Percentiles rank a stretch among this genome's conserved stretches.
Evolutionary conservation across 2,113 vertebrate genomes (phyloP).

Genomic region (Cathartes aura): DNA sequence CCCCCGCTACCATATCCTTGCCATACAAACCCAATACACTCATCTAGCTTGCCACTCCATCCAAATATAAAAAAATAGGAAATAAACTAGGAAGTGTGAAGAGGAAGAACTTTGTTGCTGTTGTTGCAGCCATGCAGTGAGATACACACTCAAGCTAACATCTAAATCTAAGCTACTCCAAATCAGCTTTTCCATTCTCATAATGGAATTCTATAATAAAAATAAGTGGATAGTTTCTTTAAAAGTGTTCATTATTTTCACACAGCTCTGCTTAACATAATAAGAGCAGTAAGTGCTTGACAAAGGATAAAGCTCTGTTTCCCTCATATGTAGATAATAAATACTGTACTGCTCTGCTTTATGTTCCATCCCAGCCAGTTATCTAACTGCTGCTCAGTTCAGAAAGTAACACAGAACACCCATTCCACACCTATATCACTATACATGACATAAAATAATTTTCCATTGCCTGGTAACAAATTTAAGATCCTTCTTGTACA

Average conservation of each 20-base stretch:
- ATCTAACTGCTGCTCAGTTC: neutral
- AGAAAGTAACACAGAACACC: neutral
- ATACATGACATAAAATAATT: neutral
- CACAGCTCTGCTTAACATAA: neutral
- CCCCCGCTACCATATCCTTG: neutral
- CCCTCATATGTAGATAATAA: neutral
- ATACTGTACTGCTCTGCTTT: neutral
- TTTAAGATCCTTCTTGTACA: neutral
- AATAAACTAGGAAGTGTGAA: neutral
- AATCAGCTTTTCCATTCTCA: neutral
- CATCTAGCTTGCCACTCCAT: neutral
- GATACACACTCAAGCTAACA: neutral
- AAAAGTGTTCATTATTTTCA: neutral
- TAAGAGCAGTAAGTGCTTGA: neutral
- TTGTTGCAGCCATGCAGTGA: neutral
- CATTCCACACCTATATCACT: neutral
- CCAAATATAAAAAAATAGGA: neutral
- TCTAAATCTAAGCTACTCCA: neutral
- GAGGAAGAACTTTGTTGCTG: neutral
- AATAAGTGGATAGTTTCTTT: neutral
- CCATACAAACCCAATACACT: neutral
- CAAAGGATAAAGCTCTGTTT: neutral
- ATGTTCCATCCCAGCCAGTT: neutral
- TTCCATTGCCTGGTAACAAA: neutral
- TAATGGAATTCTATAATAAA: neutral